A percentile compares a stretch with the other conserved stretches of the same genome.
Evolutionary conservation across 1,140 invertebrate genomes (phyloP).

Genomic region (Macrostomum lignano): DNA sequence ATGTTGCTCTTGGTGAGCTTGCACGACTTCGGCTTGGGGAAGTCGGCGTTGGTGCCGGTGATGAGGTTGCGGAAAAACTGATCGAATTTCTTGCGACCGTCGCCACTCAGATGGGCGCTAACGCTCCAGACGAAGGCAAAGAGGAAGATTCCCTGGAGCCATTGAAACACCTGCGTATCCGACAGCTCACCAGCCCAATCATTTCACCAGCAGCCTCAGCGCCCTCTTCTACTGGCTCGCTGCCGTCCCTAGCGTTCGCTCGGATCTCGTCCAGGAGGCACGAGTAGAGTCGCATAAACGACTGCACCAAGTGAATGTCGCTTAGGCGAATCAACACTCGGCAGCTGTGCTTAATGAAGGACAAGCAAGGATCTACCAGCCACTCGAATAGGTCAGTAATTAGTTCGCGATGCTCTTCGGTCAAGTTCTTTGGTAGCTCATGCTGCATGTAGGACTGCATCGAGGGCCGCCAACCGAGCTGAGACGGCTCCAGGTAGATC

Average conservation of each 20-base stretch:
- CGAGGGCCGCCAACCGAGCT: conserved; percentile 26
- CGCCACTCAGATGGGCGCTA: conserved; percentile 22
- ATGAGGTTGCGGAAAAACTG: conserved; percentile 45
- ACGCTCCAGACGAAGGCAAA: conserved; percentile 27
- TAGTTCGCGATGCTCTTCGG: conserved; percentile 12
- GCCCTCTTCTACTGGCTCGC: conserved; percentile 7
- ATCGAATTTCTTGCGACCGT: conserved; percentile 39
- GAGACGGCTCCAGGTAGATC: conserved; percentile 27
- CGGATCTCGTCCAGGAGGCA: conserved; percentile 24
- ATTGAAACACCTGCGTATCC: conserved; percentile 14
- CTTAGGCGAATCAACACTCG: conserved; percentile 45
- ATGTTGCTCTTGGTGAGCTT: conserved; percentile 55
- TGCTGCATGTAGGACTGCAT: conserved; percentile 25
- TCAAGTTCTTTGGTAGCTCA: conserved; percentile 15
- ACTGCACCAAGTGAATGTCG: conserved; percentile 41
- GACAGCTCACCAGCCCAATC: conserved; percentile 7
- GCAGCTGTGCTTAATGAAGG: conserved; percentile 32
- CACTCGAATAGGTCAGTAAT: conserved; percentile 18
- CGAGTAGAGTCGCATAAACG: conserved; percentile 17
- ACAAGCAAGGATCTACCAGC: conserved; percentile 28
- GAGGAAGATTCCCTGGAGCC: conserved; percentile 27
- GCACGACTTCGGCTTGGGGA: conserved; percentile 56
- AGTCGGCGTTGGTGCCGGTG: conserved; percentile 38
- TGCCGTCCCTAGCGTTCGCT: conserved; percentile 16
- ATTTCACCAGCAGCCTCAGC: conserved; percentile 7